A percentile compares a stretch with the other conserved stretches of the same genome.
These are phyloP conservation scores for Nibea albiflora DNA, from an alignment of 2,113 vertebrate species.

Conservation along the genomic window DNA sequence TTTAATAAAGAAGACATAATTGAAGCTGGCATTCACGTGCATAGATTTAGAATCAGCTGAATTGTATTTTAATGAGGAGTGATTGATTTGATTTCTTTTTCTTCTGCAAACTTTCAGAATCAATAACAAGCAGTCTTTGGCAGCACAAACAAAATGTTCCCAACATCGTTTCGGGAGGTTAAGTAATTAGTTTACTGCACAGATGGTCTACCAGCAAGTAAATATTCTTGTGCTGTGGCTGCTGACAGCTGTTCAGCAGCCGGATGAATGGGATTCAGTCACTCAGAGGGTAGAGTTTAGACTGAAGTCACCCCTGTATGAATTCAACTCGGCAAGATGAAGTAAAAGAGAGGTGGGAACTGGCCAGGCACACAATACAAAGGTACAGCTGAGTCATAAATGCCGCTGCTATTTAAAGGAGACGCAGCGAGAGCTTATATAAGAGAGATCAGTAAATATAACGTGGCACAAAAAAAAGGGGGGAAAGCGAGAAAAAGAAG, in stretches of 20 bases:
- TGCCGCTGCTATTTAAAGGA: constrained; percentile 20
- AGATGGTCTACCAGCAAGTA: constrained; percentile 44
- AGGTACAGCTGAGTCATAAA: neutral
- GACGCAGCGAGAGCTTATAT: neutral
- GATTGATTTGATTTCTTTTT: neutral
- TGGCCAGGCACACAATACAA: constrained; percentile 13
- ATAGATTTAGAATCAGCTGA: neutral
- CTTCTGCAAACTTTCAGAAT: constrained; percentile 10
- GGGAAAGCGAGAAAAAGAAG: neutral
- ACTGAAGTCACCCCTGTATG: constrained; percentile 12
- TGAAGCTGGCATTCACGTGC: neutral
- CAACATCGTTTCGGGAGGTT: constrained; percentile 3
- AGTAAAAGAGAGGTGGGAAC: constrained; percentile 21
- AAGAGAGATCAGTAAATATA: constrained; percentile 31
- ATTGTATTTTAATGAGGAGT: neutral
- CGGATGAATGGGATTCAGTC: constrained; percentile 55
- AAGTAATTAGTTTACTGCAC: constrained; percentile 33
- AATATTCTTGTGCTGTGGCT: constrained; percentile 22
- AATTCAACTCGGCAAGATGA: constrained; percentile 38
- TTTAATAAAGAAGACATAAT: neutral
- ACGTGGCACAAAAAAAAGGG: constrained; percentile 10
- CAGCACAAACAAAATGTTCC: constrained; percentile 7
- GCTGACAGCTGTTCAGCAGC: constrained; percentile 50
- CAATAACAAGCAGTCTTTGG: neutral
- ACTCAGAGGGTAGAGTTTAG: constrained; percentile 33